Conservation (phyloP, 2,113 vertebrate species). For the Picathartes gymnocephalus region DNA sequence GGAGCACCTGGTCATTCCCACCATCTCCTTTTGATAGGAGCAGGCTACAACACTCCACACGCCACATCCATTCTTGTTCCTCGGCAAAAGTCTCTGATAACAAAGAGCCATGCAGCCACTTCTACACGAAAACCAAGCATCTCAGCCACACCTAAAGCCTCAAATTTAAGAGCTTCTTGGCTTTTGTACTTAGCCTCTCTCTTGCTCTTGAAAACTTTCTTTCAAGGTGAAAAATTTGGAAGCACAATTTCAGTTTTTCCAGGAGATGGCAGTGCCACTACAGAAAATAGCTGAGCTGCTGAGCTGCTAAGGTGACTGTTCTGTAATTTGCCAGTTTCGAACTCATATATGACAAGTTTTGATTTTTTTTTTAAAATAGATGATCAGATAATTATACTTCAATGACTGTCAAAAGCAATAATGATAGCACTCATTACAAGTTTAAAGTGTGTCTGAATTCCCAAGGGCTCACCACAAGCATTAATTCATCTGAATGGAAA, state of each 20-base stretch:
- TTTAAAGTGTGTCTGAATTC: conserved; percentile 59
- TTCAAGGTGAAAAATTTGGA: neutral
- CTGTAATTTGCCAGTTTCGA: conserved; percentile 26
- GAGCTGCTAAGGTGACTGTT: neutral
- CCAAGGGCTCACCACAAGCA: conserved; percentile 40
- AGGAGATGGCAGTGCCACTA: conserved; percentile 69
- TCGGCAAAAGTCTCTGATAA: neutral
- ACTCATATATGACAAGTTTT: conserved; percentile 37
- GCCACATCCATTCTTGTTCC: neutral
- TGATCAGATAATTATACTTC: conserved; percentile 67
- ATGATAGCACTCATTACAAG: conserved; percentile 66
- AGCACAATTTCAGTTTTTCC: conserved; percentile 22
- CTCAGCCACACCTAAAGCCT: neutral
- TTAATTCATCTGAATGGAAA: conserved; percentile 64
- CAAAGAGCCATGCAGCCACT: neutral
- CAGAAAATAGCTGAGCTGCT: neutral
- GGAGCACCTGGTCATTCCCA: neutral
- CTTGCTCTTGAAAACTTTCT: conserved; percentile 7
- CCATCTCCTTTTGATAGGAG: neutral
- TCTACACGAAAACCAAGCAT: neutral
- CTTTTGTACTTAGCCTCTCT: neutral
- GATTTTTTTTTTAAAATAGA: conserved; percentile 27
- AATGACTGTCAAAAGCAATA: conserved; percentile 67
- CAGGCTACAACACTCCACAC: neutral
- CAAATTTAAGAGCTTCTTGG: neutral